Conservation (phyloP, 2,113 vertebrate genomes). For the Chaetodon auriga region DNA sequence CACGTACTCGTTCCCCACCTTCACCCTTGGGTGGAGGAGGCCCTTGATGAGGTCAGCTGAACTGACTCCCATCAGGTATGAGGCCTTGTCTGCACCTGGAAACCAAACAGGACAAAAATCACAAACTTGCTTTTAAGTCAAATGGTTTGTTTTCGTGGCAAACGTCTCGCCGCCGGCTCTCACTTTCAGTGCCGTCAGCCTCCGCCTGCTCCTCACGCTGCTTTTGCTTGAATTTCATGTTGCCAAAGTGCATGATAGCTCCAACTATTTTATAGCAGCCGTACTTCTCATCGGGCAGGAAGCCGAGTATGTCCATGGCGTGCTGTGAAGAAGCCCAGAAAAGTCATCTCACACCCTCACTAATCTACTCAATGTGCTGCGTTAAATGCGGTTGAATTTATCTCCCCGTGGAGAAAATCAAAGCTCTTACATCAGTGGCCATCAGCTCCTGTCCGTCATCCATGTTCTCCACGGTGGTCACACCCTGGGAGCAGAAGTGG, state of each 20-base stretch:
- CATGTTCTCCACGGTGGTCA: slow-evolving; percentile 92
- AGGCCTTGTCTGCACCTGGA: slow-evolving; percentile 94
- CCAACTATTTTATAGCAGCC: slow-evolving; percentile 96
- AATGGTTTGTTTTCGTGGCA: neutral
- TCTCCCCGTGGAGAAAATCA: neutral
- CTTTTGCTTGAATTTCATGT: slow-evolving; percentile 98
- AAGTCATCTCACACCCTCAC: neutral
- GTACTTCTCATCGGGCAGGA: slow-evolving; percentile 90
- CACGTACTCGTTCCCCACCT: slow-evolving; percentile 95
- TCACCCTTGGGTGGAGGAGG: slow-evolving; percentile 93
- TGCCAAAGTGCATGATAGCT: slow-evolving; percentile 96
- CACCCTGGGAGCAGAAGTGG: slow-evolving; percentile 96
- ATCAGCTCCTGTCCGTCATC: slow-evolving; percentile 92
- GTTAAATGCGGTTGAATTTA: neutral
- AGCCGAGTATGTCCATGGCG: slow-evolving; percentile 96
- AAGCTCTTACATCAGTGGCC: slow-evolving; percentile 89
- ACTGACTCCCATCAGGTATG: slow-evolving; percentile 96
- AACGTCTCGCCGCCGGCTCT: slow-evolving; percentile 14
- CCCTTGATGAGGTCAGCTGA: slow-evolving; percentile 96
- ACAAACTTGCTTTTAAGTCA: neutral
- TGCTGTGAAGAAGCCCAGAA: slow-evolving; percentile 79
- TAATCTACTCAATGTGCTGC: neutral
- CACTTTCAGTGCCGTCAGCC: slow-evolving; percentile 94
- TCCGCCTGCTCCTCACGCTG: slow-evolving; percentile 96
- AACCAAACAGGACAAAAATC: neutral